Evolutionary conservation across 1,140 invertebrate species (phyloP).

Genomic region (Scaptomyza montana): DNA sequence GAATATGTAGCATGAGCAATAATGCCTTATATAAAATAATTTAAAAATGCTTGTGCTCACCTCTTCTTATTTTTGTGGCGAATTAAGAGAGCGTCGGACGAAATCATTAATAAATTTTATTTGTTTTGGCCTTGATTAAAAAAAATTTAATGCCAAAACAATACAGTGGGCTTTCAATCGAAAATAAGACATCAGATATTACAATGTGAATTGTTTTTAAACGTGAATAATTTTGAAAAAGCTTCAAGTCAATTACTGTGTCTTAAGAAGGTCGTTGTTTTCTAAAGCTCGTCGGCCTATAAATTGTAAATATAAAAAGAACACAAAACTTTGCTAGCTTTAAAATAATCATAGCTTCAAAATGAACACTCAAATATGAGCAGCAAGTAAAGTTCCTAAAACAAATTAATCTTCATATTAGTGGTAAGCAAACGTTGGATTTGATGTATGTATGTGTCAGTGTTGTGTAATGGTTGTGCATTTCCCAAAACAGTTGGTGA

Average conservation of each 20-base stretch:
- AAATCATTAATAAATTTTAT: constrained; percentile 27
- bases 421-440: neutral
- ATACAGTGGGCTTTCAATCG: constrained; percentile 21
- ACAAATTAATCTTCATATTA: neutral
- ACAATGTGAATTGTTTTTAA: constrained; percentile 24
- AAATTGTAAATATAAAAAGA: constrained; percentile 5
- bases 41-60: constrained; percentile 14
- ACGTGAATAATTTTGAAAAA: constrained; percentile 29
- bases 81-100: constrained; percentile 1
- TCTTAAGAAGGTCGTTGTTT: constrained; percentile 22
- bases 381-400: neutral
- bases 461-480: no score
- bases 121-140: constrained; percentile 42
- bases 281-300: constrained; percentile 17
- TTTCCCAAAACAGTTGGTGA: no score
- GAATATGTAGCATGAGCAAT: constrained; percentile 1
- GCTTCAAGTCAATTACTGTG: constrained; percentile 39
- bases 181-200: neutral
- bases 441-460: neutral
- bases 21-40: constrained; percentile 25
- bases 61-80: constrained; percentile 5
- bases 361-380: constrained; percentile 18
- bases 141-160: constrained; percentile 15
- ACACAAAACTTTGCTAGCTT: no score
- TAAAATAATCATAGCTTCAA: no score